Evolutionary conservation across 2,113 vertebrate species (phyloP).

Genomic region (Empidonax traillii): DNA sequence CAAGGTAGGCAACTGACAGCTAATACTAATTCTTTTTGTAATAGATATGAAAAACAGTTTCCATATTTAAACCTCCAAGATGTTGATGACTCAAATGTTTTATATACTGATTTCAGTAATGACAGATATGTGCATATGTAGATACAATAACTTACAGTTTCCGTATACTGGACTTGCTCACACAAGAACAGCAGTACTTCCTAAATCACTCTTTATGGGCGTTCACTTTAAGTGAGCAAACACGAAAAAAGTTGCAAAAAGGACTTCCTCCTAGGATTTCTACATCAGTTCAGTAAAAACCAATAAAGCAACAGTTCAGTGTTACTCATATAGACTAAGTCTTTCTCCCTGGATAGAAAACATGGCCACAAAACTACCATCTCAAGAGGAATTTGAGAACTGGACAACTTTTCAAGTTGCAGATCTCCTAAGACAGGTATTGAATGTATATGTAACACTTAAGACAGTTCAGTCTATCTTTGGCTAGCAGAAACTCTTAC

Average conservation of each 20-base stretch:
- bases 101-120: neutral
- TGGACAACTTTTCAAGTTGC: constrained; percentile 81
- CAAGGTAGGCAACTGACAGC: neutral
- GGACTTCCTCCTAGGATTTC: constrained; percentile 70
- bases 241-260: constrained; percentile 51
- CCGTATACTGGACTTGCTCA: neutral
- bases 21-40: neutral
- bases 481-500: neutral
- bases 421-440: constrained; percentile 79
- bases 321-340: neutral
- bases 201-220: neutral
- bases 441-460: neutral
- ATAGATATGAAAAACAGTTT: neutral
- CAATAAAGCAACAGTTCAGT: constrained; percentile 10
- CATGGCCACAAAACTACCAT: constrained; percentile 78
- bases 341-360: neutral
- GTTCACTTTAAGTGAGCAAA: constrained; percentile 57
- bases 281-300: neutral
- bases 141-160: neutral
- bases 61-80: neutral
- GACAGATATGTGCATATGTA: neutral
- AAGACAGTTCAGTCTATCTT: neutral
- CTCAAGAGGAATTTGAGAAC: constrained; percentile 79
- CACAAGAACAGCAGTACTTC: neutral
- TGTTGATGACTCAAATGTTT: neutral